These are phyloP conservation scores for Pungitius pungitius DNA, from an alignment of 2,113 vertebrate species.

Conservation along the genomic window DNA sequence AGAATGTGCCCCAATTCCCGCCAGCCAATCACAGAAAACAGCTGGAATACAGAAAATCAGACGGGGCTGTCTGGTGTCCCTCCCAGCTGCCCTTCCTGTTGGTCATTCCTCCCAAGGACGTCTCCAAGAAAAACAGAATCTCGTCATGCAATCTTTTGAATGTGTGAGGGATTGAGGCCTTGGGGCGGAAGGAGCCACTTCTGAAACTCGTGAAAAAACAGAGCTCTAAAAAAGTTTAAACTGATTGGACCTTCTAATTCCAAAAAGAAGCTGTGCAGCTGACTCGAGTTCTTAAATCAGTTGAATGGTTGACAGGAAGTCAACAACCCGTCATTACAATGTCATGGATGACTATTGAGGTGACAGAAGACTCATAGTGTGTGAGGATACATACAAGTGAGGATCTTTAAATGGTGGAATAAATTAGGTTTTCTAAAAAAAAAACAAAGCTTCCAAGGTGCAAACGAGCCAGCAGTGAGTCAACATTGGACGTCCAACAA, in stretches of 20 bases:
- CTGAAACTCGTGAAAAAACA: slow-evolving; percentile 16
- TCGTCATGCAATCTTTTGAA: slow-evolving; percentile 4
- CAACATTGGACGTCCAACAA: slow-evolving; percentile 27
- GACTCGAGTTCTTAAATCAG: background rate
- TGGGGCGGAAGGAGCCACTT: slow-evolving; percentile 10
- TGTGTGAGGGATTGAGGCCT: background rate
- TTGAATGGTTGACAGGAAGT: background rate
- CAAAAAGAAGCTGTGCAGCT: background rate
- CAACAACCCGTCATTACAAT: background rate
- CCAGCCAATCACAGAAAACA: background rate
- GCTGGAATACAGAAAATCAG: background rate
- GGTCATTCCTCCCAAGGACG: background rate
- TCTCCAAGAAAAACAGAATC: slow-evolving; percentile 19
- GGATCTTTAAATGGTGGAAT: slow-evolving; percentile 9
- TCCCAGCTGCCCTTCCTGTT: background rate
- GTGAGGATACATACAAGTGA: background rate
- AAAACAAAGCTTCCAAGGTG: slow-evolving; percentile 11
- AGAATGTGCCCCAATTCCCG: background rate
- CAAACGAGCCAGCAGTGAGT: slow-evolving; percentile 26
- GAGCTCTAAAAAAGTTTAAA: slow-evolving; percentile 25
- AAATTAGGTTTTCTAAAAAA: slow-evolving; percentile 3
- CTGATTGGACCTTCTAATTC: slow-evolving; percentile 1
- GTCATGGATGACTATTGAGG: slow-evolving; percentile 9
- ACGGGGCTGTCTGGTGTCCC: slow-evolving; percentile 1
- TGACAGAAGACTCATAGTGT: background rate